A percentile compares a stretch with the other conserved stretches of the same genome.
Conservation (phyloP, 2,888 invertebrate genomes). For the Epirrhoe tristata region DNA sequence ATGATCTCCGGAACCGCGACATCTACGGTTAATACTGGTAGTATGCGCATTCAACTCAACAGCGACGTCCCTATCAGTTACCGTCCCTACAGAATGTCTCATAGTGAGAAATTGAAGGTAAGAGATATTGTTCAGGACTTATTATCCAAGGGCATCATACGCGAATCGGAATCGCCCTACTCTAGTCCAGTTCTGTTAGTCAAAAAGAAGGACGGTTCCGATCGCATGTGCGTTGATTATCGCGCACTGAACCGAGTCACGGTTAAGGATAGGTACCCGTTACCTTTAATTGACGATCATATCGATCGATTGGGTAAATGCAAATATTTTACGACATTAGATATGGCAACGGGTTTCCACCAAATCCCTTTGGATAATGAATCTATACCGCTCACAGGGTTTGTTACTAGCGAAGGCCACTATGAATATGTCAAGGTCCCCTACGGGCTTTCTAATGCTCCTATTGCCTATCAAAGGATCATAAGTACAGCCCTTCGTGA, state of each 20-base stretch:
- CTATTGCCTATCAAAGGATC: constrained; percentile 36
- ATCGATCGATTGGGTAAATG: constrained; percentile 39
- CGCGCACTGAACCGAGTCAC: constrained; percentile 42
- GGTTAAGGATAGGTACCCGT: constrained; percentile 42
- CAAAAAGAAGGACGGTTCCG: constrained; percentile 41
- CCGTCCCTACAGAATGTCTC: constrained; percentile 44
- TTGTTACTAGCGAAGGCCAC: constrained; percentile 22
- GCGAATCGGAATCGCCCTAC: constrained; percentile 36
- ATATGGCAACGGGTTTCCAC: constrained; percentile 42
- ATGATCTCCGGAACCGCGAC: constrained; percentile 23
- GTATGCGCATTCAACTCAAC: constrained; percentile 14
- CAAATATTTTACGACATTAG: constrained; percentile 39
- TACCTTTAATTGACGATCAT: constrained; percentile 42
- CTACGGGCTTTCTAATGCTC: constrained; percentile 16
- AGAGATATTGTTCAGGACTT: constrained; percentile 42
- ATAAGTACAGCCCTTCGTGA: constrained; percentile 26
- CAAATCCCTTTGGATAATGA: constrained; percentile 37
- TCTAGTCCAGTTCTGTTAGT: constrained; percentile 39
- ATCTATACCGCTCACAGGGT: constrained; percentile 34
- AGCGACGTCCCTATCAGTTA: constrained; percentile 29
- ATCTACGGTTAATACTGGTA: constrained; percentile 21
- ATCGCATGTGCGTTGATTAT: constrained; percentile 44
- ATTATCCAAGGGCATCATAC: constrained; percentile 41
- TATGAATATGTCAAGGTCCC: constrained; percentile 26
- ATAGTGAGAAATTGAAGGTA: constrained; percentile 43